Base-by-base conservation (phyloP, 30 jellyfish, hydroid and myxozoan genomes). In the Catostylus mosaicus region DNA sequence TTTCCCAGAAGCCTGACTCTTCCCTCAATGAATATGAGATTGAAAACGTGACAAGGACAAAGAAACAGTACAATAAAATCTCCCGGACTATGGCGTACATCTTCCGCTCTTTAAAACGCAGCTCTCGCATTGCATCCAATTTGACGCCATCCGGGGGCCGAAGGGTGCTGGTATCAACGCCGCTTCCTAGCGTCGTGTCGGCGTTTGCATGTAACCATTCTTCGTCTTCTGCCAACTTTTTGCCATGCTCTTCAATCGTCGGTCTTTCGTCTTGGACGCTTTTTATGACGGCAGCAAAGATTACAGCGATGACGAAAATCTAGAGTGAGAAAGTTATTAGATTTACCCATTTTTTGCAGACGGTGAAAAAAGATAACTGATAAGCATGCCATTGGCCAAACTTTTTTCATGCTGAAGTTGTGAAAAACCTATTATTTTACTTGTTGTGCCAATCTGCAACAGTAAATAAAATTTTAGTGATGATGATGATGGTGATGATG, bases 71-170 rank as follows among this genome's bases (percentile, higher is more conserved):
- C 62, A 88, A 78, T 26, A 87, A 64, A 20, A 94, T 57, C 70
- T 94, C 99, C 45, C 97, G 54, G 19, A 95, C 59, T 27, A 94
- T 77, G 2, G 97, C 97, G 40, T 85, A 74, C 99, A 94, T 94
- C 83, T 94, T 94, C 40, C 94, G 78, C 50, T 94, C 97, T 56
- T 87, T 94, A 54, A 78, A 84, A 19, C 97, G 84, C 65, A 82
- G 67, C 38, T 71, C 86, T 23, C 99, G 80, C 96, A 94, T 87
- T 16, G 89, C 87, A n/a, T 51, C 77, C 29, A 94, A 85, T 31
- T 78, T 76, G 14, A 69, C 59, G 10, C 68, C 84, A 54, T 88
- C 97, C 27, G 97, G 99, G 6, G 99, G 99, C 86, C 93, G 56
- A 50, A 75, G 83, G 22, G 85, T 73, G 76, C 69, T 48, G 12